Base-by-base conservation (phyloP, 2,797 vertebrate species). In the Linurgus olivaceus region DNA sequence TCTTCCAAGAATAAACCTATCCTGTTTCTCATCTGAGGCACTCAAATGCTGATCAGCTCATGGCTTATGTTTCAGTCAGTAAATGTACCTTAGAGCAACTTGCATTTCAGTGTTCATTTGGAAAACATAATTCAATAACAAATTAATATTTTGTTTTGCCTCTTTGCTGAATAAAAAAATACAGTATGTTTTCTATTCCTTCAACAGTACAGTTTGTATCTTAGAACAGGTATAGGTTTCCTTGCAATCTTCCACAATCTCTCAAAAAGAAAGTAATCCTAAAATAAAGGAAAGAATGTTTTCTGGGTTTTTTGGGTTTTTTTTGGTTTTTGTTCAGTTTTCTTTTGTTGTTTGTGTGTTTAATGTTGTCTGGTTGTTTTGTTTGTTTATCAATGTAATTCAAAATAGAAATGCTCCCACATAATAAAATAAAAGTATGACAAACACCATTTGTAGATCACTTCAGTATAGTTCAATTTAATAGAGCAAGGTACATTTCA, bases 1-100 rank as follows among this genome's bases (percentile, higher is more conserved):
- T 4, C 84, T 86, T 50, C 40, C 13, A 65, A 74, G 84, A 62
- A 31, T 33, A 70, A 15, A 2, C 11, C 17, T 48, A 21, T n/a
- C 25, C 80, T 96, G 63, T n/a, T 94, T 93, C 42, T 84, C 23
- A 61, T 96, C 67, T 61, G 77, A 87, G 40, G 20, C 86, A 91
- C 65, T 87, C 84, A 83, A 0, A 31, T 84, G n/a, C 74, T 67
- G 21, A 48, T 81, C 58, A 75, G 15, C 24, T 90, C 73, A 48
- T 7, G 4, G 26, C 37, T 85, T 37, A 3, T 50, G 7, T 82
- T 76, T 93, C 81, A 74, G 86, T 23, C 71, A 61, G 26, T 47
- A 82, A 89, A 82, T 26, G 26, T 3, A 40, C n/a, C 45, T 87
- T 47, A 40, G 17, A 67, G n/a, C 25, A 65, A 80, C 21, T 20